Evolutionary conservation across 1,140 invertebrate genomes (phyloP), one percentile per base, ranked within the genome.

Genomic region (Thalassaphorura encarpata): DNA sequence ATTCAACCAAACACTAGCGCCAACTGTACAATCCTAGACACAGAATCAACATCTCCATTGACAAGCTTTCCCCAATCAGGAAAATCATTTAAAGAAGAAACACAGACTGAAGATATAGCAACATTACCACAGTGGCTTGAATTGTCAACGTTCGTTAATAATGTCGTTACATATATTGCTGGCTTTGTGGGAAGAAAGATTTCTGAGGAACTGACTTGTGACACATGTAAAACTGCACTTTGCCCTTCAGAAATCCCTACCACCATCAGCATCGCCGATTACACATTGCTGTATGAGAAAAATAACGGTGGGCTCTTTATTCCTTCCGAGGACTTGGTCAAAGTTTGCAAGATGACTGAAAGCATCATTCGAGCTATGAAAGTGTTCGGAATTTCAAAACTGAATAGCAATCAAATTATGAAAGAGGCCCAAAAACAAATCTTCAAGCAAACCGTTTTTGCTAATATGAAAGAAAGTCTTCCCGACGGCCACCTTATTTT

Each of bases 141-240:
- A 63, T 13, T 68, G 67, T 31, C 71, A 70, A 58, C 29, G 67
- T 24, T 68, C 66, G 5, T 64, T 69, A 23, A 54, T 67, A 43
- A 67, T 68, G 31, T 58, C 48, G 58, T 57, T 67, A n/a, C 18
- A 62, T 52, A 64, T 58, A 54, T 56, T 67, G 42, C 46, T 40
- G 42, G 24, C 16, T 36, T 51, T 71, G 42, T 71, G 64, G 60
- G 28, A 29, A 24, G 26, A n/a, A n/a, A 2, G 3, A 5, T 42
- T 2, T 3, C 16, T 18, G 27, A 43, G 36, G 18, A 42, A 3
- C 3, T 43, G n/a, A 27, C 4, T 27, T 42, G n/a, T 27, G 3
- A 16, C 3, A 16, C n/a, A 28, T 8, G 11, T 43, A 15, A 23
- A 40, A 28, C 11, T 8, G 5, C 15, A 3, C 23, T 43, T 15